phyloP scores from a whole-genome alignment of 1,140 invertebrate species.

The Trinorchestia longiramus region DNA sequence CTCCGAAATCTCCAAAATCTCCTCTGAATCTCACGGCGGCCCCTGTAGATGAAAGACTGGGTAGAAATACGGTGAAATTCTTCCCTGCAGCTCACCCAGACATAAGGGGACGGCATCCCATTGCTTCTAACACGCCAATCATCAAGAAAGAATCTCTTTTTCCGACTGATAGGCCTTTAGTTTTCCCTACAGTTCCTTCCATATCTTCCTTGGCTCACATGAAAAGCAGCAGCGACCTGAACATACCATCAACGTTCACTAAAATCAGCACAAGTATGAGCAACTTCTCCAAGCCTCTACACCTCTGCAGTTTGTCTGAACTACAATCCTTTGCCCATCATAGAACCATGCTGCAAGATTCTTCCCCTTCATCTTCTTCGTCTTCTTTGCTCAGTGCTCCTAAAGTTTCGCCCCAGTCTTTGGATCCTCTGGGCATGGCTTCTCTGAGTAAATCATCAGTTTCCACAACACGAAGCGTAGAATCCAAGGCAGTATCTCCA shows the following conservation, averaged over 20 bases:
- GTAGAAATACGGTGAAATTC: not conserved
- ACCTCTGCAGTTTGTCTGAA: not conserved
- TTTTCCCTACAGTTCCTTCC: not conserved
- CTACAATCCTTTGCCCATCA: not conserved
- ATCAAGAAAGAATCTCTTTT: constrained; percentile 23
- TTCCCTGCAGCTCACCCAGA: not conserved
- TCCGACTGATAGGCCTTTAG: constrained; percentile 23
- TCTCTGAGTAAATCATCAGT: not conserved
- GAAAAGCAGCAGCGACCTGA: constrained; percentile 27
- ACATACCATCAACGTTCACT: not conserved
- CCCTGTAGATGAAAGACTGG: not conserved
- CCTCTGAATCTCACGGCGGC: constrained; percentile 36
- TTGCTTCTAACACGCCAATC: not conserved
- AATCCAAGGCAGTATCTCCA: not conserved
- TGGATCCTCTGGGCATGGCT: not conserved
- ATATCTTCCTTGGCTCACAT: constrained; percentile 38
- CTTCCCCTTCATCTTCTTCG: not conserved
- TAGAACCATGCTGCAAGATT: not conserved
- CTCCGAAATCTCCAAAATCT: constrained; percentile 47
- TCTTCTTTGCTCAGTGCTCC: not conserved
- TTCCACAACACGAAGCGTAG: not conserved
- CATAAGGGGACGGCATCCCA: not conserved
- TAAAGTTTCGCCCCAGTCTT: not conserved
- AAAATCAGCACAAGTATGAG: not conserved
- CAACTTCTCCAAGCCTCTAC: not conserved